Evolutionary conservation across 2,113 vertebrate genomes (phyloP), one percentile per base, ranked within the genome.

Genomic region (Pantherophis guttatus): DNA sequence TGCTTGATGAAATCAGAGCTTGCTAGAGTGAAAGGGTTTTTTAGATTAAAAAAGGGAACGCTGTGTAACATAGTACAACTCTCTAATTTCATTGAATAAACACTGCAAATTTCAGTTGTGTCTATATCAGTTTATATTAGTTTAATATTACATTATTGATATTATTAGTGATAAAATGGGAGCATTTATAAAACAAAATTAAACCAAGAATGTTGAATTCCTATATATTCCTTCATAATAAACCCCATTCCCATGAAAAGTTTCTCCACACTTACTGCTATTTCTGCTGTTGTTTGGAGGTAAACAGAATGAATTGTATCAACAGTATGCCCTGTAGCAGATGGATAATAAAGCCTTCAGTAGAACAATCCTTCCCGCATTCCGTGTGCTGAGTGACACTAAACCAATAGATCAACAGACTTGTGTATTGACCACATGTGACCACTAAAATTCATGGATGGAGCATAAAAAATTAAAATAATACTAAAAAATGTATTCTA

Each of bases 291-390:
- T 96, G 91, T 90, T 96, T 97, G 96, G 97, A 81, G 91, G 93
- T 96, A 97, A 97, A 97, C 65, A 95, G 95, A 96, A 97, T 95
- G 95, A 96, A 95, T 97, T 96, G 96, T 96, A 95, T 94, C 93
- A 94, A 50, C 96, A 91, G 58, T 90, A 0, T 95, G 93, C 94
- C 94, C 93, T 95, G 44, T 26, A 4, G 96, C 96, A 97, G 97
- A 96, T 97, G 95, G 95, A 94, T 97, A 96, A 97, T 97, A 97
- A 98, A 97, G 95, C 95, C 93, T 92, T 97, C 93, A 95, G 94
- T 93, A 96, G 97, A 97, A 94, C 89, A 96, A 97, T 96, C 96
- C 93, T 96, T 93, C 91, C 94, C 94, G 7, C 95, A 26, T 93
- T 96, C 93, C 95, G 93, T 95, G 95, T 96, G 95, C 93, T 48